Conservation (phyloP, 2,113 vertebrate genomes). For the Clarias magur region DNA sequence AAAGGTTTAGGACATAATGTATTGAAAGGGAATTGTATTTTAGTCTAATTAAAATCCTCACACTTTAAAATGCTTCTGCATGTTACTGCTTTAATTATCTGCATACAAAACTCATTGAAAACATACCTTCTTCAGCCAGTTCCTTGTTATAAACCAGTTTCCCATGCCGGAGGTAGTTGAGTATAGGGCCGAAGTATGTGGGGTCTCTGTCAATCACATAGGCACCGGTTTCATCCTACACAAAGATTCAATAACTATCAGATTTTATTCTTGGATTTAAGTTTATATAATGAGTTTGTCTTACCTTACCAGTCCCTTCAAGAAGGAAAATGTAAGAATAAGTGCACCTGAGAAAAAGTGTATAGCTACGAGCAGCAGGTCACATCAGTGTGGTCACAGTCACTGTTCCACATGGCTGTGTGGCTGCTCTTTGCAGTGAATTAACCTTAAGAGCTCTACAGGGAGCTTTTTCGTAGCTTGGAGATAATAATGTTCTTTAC, state of each 20-base stretch:
- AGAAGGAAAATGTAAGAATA: neutral
- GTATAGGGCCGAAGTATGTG: constrained; percentile 96
- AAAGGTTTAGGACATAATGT: neutral
- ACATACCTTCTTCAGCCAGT: constrained; percentile 92
- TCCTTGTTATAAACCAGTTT: constrained; percentile 98
- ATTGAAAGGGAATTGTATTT: neutral
- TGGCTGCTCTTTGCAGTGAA: constrained; percentile 35
- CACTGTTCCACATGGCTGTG: constrained; percentile 17
- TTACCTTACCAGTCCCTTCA: neutral
- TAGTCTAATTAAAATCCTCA: neutral
- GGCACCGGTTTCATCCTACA: constrained; percentile 94
- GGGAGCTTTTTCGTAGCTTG: constrained; percentile 23
- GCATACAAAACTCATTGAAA: neutral
- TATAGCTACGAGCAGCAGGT: constrained; percentile 16
- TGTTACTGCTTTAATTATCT: neutral
- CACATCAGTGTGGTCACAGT: constrained; percentile 18
- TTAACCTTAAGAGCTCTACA: constrained; percentile 38
- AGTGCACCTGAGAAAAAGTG: neutral
- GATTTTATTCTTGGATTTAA: constrained; percentile 11
- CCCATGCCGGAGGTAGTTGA: constrained; percentile 95
- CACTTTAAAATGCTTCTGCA: neutral
- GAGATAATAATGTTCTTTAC: constrained; percentile 24
- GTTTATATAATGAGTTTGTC: constrained; percentile 11
- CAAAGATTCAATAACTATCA: constrained; percentile 28
- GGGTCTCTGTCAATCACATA: constrained; percentile 97